Base-by-base conservation (phyloP, 2,797 vertebrate species). In the Presbytis comata region DNA sequence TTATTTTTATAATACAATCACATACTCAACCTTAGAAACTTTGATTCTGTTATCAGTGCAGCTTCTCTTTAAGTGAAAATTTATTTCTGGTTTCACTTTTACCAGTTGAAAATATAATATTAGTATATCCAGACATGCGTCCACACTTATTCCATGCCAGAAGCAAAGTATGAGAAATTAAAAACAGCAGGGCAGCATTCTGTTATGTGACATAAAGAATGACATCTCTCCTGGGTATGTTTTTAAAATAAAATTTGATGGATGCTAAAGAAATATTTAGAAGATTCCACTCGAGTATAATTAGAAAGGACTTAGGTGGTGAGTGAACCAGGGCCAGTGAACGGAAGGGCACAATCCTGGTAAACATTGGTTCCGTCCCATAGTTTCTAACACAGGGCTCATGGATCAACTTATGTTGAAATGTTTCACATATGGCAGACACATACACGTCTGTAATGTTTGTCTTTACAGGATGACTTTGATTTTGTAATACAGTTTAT, bases 401-500 rank as follows among this genome's bases (percentile, higher is more conserved):
- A 72, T 14, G 46, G 41, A 70, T 24, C 4, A 87, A 21, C 10
- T 75, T 39, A 19, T 22, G 53, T 80, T 82, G 24, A 53, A n/a
- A 39, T 46, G 33, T 92, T 50, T 61, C 82, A 4, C 67, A 70
- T 28, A 86, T n/a, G 46, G 78, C 92, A n/a, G 57, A 96, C 16
- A 92, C 21, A 22, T 53, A 30, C 55, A 75, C 85, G 64, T 94
- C 96, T 92, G 64, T 91, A 97, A 88, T 79, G 87, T 91, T 93
- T 0, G 0, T 81, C 91, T 96, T 97, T 70, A 83, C 87, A 95
- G 88, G 95, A 81, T 79, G 97, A 91, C 98, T 98, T 98, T 98
- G 67, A 93, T 90, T 96, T 86, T 72, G 50, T 59, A 48, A 24
- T 41, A n/a, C 33, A 28, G 48, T 81, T 84, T 97, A 96, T 90